A percentile compares a stretch with the other conserved stretches of the same genome.
phyloP scores from a whole-genome alignment of 2,797 vertebrate species.

The Bradypodion ventrale region DNA sequence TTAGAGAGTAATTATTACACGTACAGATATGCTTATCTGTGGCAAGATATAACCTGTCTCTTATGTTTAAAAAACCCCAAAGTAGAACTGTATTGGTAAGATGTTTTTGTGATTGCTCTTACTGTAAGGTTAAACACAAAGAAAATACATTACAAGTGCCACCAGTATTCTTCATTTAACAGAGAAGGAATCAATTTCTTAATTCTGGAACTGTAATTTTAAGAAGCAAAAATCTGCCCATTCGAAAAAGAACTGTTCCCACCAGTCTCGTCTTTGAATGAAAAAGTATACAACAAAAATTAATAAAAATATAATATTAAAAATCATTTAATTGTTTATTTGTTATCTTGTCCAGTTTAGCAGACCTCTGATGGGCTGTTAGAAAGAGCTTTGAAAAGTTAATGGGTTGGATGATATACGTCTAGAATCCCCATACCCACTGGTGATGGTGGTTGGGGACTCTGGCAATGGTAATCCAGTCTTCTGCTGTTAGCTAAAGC shows the following conservation, averaged over 20 bases:
- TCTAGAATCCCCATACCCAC: neutral
- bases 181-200: conserved; percentile 30
- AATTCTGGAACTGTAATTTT: conserved; percentile 48
- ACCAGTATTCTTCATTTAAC: conserved; percentile 42
- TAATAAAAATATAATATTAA: neutral
- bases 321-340: neutral
- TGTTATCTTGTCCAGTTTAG: neutral
- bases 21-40: conserved; percentile 74
- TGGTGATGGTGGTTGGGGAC: neutral
- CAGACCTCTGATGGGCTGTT: neutral
- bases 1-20: conserved; percentile 79
- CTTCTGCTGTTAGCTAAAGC: neutral
- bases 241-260: neutral
- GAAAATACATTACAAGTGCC: conserved; percentile 58
- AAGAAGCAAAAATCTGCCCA: conserved; percentile 22
- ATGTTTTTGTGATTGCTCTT: conserved; percentile 66
- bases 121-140: conserved; percentile 68
- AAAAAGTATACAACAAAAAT: neutral
- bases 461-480: neutral
- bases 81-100: conserved; percentile 68
- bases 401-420: neutral
- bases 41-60: conserved; percentile 80
- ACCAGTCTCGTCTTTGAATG: neutral
- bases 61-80: conserved; percentile 67
- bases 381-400: neutral